Conservation (phyloP, 2,797 vertebrate species). For the Megaceryle alcyon region DNA sequence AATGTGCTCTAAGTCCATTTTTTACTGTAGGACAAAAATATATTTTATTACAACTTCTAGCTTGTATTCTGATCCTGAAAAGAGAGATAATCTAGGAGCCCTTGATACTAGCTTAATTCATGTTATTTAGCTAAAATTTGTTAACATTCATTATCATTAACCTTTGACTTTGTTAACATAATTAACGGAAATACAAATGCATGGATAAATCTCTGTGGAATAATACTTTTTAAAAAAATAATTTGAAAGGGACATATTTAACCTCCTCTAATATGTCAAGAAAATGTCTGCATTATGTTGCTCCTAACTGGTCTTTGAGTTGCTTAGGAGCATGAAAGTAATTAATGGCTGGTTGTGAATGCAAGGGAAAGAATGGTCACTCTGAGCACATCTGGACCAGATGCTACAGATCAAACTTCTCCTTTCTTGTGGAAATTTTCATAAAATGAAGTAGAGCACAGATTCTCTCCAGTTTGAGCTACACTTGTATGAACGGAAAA, state of each 20-base stretch:
- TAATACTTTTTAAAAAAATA: not conserved
- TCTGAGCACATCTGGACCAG: not conserved
- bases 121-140: constrained; percentile 20
- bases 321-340: not conserved
- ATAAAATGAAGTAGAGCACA: not conserved
- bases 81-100: not conserved
- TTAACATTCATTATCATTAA: not conserved
- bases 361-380: not conserved
- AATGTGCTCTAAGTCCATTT: not conserved
- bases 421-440: not conserved
- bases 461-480: not conserved
- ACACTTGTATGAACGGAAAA: not conserved
- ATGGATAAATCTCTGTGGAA: not conserved
- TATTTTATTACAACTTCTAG: not conserved
- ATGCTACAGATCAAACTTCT: not conserved
- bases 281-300: not conserved
- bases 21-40: not conserved
- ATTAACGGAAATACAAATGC: constrained; percentile 30
- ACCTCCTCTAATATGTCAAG: not conserved
- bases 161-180: constrained; percentile 5
- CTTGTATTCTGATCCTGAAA: not conserved
- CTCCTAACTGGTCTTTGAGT: not conserved
- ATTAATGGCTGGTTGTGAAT: not conserved
- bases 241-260: not conserved
- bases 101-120: not conserved